Base-by-base conservation (phyloP, 2,113 vertebrate genomes). In the Tyrannus savana region DNA sequence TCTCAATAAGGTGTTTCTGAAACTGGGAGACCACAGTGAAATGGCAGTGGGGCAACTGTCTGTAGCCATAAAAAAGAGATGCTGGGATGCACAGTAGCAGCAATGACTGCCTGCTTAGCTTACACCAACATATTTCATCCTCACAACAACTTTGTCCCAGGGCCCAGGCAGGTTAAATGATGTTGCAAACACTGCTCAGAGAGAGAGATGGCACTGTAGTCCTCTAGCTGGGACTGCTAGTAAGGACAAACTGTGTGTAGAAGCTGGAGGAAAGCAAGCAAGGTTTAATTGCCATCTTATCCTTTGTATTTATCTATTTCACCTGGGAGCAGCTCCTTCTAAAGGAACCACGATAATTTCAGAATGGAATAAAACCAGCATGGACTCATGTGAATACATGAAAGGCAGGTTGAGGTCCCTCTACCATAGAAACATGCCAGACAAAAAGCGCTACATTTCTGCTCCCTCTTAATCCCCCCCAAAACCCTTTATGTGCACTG, bases 121-220 rank as follows among this genome's bases (percentile, higher is more conserved):
- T 35, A 39, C 23, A 25, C 56, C 27, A 31, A 35, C 41, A 33
- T 30, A 78, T 89, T 83, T 89, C 80, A 74, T 93, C 69, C 42
- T 94, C 85, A 80, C 33, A 56, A 67, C 64, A 92, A 35, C 58
- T 69, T 33, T 67, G 47, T 55, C 24, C 39, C 21, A 3, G 19
- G 37, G 52, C 67, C 39, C 42, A 87, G 14, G 52, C 41, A 69
- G 77, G 87, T 93, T 85, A 88, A 93, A 78, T 30, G 49, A 60
- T 87, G 37, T 62, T 90, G 87, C 59, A 96, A 88, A 67, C 63
- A 76, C 67, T 37, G 50, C 39, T 91, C 41, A 44, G 52, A 37
- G 91, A 89, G 69, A 94, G 56, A 95, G 92, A 89, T 77, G 88
- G 84, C 82, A 91, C 91, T 94, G 23, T 9, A 76, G 84, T 94